These are phyloP conservation scores for Rhopalosiphum maidis DNA, from an alignment of 1,140 invertebrate species.

Conservation along the genomic window DNA sequence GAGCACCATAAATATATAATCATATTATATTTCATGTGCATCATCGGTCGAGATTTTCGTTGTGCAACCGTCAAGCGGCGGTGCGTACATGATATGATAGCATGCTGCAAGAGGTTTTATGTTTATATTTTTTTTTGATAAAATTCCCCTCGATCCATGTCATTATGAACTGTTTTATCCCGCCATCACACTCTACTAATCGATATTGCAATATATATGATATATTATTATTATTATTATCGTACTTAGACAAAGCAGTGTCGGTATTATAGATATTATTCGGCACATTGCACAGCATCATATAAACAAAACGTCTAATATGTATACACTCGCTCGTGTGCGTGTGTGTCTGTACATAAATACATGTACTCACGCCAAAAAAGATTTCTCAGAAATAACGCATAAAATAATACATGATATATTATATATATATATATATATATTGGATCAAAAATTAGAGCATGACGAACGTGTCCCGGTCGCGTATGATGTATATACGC, in stretches of 20 bases:
- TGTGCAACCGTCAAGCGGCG: neutral
- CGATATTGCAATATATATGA: neutral
- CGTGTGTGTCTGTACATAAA: neutral
- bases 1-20: neutral
- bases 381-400: constrained; percentile 12
- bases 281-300: neutral
- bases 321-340: neutral
- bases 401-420: neutral
- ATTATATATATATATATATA: neutral
- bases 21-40: neutral
- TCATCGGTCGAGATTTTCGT: neutral
- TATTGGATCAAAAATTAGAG: constrained; percentile 25
- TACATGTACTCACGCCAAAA: neutral
- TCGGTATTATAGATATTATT: neutral
- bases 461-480: constrained; percentile 35
- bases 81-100: no score
- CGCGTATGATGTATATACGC: neutral
- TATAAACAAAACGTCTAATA: neutral
- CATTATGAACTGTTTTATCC: neutral
- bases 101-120: no score
- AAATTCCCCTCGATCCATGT: neutral
- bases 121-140: neutral
- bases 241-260: neutral
- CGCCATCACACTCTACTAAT: neutral
- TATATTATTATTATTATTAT: neutral